phyloP scores from a whole-genome alignment of 2,113 vertebrate genomes.

The Circaetus cinerascens region DNA sequence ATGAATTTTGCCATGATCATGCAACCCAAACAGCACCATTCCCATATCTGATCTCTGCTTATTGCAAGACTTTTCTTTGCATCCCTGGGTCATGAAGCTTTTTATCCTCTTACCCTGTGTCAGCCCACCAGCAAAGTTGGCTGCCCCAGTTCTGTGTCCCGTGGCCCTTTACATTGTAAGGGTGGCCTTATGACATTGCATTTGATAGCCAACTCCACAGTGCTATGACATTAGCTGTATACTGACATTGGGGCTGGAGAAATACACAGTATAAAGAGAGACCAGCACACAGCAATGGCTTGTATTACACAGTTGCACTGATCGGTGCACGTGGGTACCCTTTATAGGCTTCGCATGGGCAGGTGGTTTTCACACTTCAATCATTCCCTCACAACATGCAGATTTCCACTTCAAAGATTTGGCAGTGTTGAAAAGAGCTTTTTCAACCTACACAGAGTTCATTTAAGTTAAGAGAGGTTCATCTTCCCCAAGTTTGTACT shows the following conservation, averaged over 20 bases:
- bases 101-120: background rate
- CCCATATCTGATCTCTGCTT: fast-evolving
- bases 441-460: conserved; percentile 42
- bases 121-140: background rate
- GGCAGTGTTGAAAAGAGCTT: conserved; percentile 16
- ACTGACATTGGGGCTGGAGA: background rate
- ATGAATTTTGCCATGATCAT: background rate
- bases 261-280: background rate
- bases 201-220: background rate
- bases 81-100: background rate
- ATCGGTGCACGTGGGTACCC: background rate
- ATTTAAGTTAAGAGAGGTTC: conserved; percentile 31
- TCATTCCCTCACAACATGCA: background rate
- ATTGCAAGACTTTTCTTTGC: background rate
- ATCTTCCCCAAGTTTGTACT: conserved; percentile 3
- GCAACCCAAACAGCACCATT: background rate
- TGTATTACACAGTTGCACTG: background rate
- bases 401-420: conserved; percentile 36
- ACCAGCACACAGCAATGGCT: background rate
- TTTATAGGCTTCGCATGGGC: background rate
- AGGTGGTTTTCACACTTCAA: conserved; percentile 46
- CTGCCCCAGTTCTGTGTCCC: background rate
- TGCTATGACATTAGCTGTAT: background rate
- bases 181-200: background rate
- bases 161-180: background rate